Base-by-base conservation (phyloP, 1,140 invertebrate species). In the Temnothorax nylanderi region DNA sequence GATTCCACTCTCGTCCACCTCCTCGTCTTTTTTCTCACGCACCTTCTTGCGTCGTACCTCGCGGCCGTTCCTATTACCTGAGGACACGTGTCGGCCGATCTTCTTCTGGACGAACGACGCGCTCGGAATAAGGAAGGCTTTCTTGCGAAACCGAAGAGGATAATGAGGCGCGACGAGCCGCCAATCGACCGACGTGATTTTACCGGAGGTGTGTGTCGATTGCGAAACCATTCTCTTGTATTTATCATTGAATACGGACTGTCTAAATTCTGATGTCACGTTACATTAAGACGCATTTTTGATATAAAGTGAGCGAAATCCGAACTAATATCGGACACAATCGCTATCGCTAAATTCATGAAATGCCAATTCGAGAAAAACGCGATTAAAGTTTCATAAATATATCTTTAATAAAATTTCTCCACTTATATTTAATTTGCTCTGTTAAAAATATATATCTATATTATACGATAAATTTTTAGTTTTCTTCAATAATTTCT, bases 61-160 rank as follows among this genome's bases (percentile, higher is more conserved):
- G 69, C 69, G 67, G 54, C 67, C 80, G 54, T 75, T 84, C 16
- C 80, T 49, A 60, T 71, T 60, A 84, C 41, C 69, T 74, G 69
- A 74, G 56, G 69, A 84, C 80, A 84, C 80, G 80, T 84, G 80
- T 84, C 80, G 80, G 13, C 80, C 67, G 80, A 84, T 84, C 80
- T 84, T 80, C 77, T 80, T 84, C 69, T 84, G 41, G 69, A 75
- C 49, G 51, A 26, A 34, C 54, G 69, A 84, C 69, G 80, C 80
- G 69, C 44, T 21, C 44, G 69, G 80, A 84, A 84, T 84, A 84
- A 84, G 80, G 80, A 84, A 74, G 69, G 80, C 69, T 84, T 81
- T 84, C 80, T 84, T 84, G 80, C 80, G 80, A 84, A 84, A 84
- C 80, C 69, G 69, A 72, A 67, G 54, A 74, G 54, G 80, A 84